Conservation (phyloP, 1,140 invertebrate species). For the Octopus sinensis region DNA sequence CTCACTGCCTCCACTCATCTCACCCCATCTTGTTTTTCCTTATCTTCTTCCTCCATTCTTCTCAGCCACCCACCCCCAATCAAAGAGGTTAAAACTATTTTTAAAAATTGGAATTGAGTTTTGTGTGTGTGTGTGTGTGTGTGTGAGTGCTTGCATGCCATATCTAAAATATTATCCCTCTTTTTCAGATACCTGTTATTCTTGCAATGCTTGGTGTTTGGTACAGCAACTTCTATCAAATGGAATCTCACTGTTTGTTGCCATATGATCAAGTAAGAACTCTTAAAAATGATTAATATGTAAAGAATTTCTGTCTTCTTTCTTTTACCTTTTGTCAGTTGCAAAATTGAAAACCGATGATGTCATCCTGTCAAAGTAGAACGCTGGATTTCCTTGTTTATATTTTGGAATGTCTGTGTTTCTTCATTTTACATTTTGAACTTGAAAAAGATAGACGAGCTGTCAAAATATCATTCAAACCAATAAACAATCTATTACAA, state of each 20-base stretch:
- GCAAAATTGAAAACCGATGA: too few species aligned
- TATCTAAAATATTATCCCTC: not conserved
- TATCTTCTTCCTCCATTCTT: not conserved
- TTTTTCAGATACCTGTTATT: slow-evolving; percentile 82
- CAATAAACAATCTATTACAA: too few species aligned
- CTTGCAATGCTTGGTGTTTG: slow-evolving; percentile 91
- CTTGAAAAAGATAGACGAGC: too few species aligned
- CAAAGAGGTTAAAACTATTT: too few species aligned
- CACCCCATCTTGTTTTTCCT: not conserved
- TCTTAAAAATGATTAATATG: not conserved
- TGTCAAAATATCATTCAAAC: too few species aligned
- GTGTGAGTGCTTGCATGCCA: too few species aligned
- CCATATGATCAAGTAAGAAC: slow-evolving; percentile 79
- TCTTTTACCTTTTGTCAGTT: not conserved
- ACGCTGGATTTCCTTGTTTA: too few species aligned
- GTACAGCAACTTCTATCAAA: slow-evolving; percentile 93
- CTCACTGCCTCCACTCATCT: not conserved
- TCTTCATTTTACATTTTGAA: too few species aligned
- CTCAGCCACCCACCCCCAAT: not conserved
- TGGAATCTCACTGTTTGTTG: slow-evolving; percentile 91
- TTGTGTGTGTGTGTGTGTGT: too few species aligned
- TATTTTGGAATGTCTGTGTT: too few species aligned
- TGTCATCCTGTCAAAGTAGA: too few species aligned
- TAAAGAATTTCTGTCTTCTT: not conserved
- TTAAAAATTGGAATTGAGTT: too few species aligned